Conservation (phyloP, 2,113 vertebrate species). For the Rhynchopsitta pachyrhyncha region DNA sequence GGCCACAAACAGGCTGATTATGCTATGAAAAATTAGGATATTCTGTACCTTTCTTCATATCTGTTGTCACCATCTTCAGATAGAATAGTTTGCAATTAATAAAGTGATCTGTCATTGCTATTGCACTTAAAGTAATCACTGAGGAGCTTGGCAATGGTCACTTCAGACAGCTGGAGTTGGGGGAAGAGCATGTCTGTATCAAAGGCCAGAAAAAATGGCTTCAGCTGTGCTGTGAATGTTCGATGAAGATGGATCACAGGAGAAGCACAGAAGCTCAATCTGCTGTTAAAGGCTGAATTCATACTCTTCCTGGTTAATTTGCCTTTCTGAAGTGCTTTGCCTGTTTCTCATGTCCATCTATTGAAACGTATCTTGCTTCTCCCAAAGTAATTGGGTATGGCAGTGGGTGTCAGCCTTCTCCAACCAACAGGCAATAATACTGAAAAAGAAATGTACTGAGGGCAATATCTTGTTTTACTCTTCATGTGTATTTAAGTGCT, state of each 20-base stretch:
- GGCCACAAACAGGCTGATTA: conserved; percentile 31
- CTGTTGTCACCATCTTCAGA: conserved; percentile 59
- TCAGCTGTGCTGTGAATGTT: background rate
- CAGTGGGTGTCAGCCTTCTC: background rate
- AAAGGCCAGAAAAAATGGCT: background rate
- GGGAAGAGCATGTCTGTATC: background rate
- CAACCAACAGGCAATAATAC: background rate
- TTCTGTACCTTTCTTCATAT: conserved; percentile 34
- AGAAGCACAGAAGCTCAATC: background rate
- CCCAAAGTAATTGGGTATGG: background rate
- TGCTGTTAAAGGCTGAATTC: background rate
- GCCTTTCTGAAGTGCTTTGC: background rate
- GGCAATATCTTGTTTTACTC: background rate
- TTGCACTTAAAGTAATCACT: conserved; percentile 13
- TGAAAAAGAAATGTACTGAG: background rate
- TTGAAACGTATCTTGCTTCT: background rate
- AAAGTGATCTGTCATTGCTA: conserved; percentile 33
- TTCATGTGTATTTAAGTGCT: conserved; percentile 6
- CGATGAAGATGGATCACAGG: background rate
- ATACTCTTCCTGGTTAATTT: background rate
- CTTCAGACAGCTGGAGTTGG: background rate
- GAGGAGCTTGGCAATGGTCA: background rate
- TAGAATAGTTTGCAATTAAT: conserved; percentile 57
- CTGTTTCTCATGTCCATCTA: background rate
- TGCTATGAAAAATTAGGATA: conserved; percentile 54